Base-by-base conservation (phyloP, 2,888 invertebrate genomes). In the Pachycephus smyrnensis region DNA sequence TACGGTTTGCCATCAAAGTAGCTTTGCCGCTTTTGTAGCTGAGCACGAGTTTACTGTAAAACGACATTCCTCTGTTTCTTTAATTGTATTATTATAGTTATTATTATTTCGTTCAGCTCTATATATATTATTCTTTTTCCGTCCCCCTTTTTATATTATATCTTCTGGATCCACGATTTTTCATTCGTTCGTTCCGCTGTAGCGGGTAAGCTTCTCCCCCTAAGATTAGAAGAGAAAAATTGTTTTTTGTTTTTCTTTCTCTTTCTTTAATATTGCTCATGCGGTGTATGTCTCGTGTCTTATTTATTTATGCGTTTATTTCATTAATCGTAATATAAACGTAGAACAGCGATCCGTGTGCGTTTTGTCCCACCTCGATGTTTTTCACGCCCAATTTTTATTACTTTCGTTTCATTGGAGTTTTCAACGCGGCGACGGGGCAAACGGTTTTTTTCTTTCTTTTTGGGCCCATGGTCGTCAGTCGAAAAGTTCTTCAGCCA, bases 271-370 rank as follows among this genome's bases (percentile, higher is more conserved):
- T 90, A 88, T 88, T 90, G 91, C 90, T 91, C 91, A 86, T 90
- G 91, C 90, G 87, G 89, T 89, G 90, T 91, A 90, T 90, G 91
- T 90, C 91, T 91, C 91, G 91, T 91, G 91, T 91, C 91, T 89
- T 89, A 89, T 85, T 85, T 87, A 81, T 85, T 88, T 81, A 55
- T 83, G 75, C 81, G 77, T 85, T 81, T 69, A 76, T 84, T 83
- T 83, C 79, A 69, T 80, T 83, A 71, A 32, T 71, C 33, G 31
- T 71, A 71, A 31, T 33, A 71, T 33, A 71, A 32, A 31, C 12
- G 31, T 71, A 32, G 71, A 32, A 31, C 32, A 71, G 12, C 71
- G 76, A 82, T 77, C 79, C 79, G 79, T 82, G 84, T 82, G 83
- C 83, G 75, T 78, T 77, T 78, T 73, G 40, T 77, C 77, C 79